Conservation (phyloP, 2,797 vertebrate species). For the Leptatherina wallacei region DNA sequence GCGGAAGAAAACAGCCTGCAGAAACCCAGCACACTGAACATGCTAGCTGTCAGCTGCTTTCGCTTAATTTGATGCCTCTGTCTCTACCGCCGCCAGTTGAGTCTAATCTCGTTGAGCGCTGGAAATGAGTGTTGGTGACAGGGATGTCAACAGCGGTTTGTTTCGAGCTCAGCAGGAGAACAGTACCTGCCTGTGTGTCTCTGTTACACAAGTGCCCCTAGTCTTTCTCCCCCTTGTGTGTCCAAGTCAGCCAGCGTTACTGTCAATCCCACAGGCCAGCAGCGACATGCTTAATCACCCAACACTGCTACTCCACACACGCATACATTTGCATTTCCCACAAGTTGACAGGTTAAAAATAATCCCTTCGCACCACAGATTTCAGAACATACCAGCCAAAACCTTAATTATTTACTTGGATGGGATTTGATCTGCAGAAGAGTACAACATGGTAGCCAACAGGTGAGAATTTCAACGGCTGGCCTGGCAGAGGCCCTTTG, state of each 20-base stretch:
- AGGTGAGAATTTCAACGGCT: conserved; percentile 34
- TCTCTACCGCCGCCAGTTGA: conserved; percentile 74
- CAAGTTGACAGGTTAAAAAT: conserved; percentile 67
- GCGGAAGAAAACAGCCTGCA: conserved; percentile 77
- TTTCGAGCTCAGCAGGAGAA: conserved; percentile 79
- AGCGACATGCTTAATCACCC: conserved; percentile 74
- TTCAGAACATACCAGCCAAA: conserved; percentile 51
- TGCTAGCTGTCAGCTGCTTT: conserved; percentile 79
- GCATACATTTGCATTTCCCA: conserved; percentile 34
- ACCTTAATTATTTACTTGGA: conserved; percentile 51
- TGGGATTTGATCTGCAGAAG: conserved; percentile 21
- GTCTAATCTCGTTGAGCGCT: conserved; percentile 78
- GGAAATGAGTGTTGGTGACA: conserved; percentile 83
- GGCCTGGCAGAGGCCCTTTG: conserved; percentile 32
- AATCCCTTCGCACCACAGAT: conserved; percentile 50
- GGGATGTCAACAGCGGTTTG: conserved; percentile 85
- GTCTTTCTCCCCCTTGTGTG: conserved; percentile 62
- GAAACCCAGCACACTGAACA: conserved; percentile 73
- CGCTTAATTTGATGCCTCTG: conserved; percentile 79
- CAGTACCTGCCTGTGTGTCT: conserved; percentile 84
- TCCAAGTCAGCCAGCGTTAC: conserved; percentile 73
- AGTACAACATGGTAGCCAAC: conserved; percentile 43
- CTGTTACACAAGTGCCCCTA: conserved; percentile 75
- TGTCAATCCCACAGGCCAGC: conserved; percentile 75
- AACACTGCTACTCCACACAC: conserved; percentile 35